Conservation (phyloP, 2,888 invertebrate genomes). For the Drosophila falleni region DNA sequence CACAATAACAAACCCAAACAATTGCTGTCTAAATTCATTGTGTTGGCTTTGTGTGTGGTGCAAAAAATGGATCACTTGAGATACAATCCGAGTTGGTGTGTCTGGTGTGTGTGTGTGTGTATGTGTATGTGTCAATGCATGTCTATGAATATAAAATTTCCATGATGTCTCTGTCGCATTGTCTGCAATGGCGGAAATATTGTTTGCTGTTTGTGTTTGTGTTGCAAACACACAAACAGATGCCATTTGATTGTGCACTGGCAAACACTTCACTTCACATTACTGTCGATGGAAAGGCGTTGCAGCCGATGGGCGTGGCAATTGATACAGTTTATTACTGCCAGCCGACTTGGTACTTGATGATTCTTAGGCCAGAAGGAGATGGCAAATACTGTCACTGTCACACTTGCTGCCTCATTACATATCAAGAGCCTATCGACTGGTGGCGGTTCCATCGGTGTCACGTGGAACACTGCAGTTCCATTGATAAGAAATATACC, state of each 20-base stretch:
- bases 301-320: conserved; percentile 49
- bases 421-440: conserved; percentile 36
- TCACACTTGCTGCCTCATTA: conserved; percentile 30
- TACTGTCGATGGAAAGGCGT: conserved; percentile 46
- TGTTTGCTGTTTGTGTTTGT: conserved; percentile 37
- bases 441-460: neutral
- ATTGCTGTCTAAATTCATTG: conserved; percentile 80
- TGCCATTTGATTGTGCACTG: conserved; percentile 61
- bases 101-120: conserved; percentile 4
- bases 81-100: conserved; percentile 32
- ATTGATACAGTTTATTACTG: conserved; percentile 71
- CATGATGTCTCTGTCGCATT: conserved; percentile 69
- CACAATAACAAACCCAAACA: conserved; percentile 63
- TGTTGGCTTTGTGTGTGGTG: conserved; percentile 56
- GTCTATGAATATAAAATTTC: conserved; percentile 66
- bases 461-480: conserved; percentile 4
- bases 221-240: conserved; percentile 33
- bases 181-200: conserved; percentile 75
- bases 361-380: neutral
- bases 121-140: conserved; percentile 68
- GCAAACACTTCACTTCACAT: conserved; percentile 75
- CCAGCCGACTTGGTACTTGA: conserved; percentile 62
- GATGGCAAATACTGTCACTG: conserved; percentile 9
- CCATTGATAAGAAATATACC: neutral
- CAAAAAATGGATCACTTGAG: conserved; percentile 68